phyloP scores from a whole-genome alignment of 1,140 invertebrate genomes.

The Pomacea maculata region DNA sequence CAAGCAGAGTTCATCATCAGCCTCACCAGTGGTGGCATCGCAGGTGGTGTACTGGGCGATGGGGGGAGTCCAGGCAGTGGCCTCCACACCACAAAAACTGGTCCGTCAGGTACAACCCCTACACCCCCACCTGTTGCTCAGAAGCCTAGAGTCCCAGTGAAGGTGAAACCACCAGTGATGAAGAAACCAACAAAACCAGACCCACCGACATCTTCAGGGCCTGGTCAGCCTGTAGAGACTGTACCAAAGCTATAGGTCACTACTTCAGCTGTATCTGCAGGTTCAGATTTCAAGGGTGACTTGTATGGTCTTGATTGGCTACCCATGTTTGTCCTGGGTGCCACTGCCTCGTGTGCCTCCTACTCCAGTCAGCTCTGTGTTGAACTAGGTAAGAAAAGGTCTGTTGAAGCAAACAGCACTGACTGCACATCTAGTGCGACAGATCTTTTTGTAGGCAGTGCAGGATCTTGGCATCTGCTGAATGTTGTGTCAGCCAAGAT shows the following conservation, averaged over 20 bases:
- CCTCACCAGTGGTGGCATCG: constrained; percentile 64
- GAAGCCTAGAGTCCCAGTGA: constrained; percentile 77
- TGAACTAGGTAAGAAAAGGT: too few relatives aligned
- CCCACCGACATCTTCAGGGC: background rate
- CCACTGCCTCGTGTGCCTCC: too few relatives aligned
- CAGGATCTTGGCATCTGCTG: too few relatives aligned
- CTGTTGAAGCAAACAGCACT: too few relatives aligned
- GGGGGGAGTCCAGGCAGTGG: background rate
- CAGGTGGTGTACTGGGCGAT: background rate
- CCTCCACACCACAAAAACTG: constrained; percentile 1
- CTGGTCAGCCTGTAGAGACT: constrained; percentile 1
- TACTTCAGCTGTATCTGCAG: too few relatives aligned
- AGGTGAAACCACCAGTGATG: constrained; percentile 78
- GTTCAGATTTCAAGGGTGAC: too few relatives aligned
- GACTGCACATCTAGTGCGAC: too few relatives aligned
- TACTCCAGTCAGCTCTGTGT: too few relatives aligned
- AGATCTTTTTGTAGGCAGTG: too few relatives aligned
- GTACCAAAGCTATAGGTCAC: constrained; percentile 1
- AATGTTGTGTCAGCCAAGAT: too few relatives aligned
- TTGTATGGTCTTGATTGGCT: too few relatives aligned
- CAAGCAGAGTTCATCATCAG: constrained; percentile 69
- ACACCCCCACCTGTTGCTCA: constrained; percentile 49
- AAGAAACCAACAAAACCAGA: constrained; percentile 71
- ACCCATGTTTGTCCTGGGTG: too few relatives aligned
- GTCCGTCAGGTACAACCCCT: constrained; percentile 6